Conservation (phyloP, 2,113 vertebrate genomes). For the Boleophthalmus pectinirostris region DNA sequence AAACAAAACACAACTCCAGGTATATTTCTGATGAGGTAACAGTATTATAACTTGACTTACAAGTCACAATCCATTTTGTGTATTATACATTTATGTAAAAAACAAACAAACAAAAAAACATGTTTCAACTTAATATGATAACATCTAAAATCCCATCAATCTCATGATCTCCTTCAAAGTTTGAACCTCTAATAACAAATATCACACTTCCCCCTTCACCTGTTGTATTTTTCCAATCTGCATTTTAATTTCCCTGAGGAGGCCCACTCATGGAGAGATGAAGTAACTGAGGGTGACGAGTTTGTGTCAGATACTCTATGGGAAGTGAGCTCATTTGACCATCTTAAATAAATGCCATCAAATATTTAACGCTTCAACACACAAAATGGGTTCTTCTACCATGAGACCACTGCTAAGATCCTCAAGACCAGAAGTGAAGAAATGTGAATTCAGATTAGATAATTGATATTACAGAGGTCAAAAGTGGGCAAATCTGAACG, state of each 20-base stretch:
- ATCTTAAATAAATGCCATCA: not conserved
- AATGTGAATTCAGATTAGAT: not conserved
- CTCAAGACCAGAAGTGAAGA: not conserved
- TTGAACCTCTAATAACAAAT: constrained; percentile 3
- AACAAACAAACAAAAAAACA: too few relatives aligned
- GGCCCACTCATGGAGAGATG: constrained; percentile 12
- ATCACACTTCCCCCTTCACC: constrained; percentile 1
- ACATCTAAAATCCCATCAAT: not conserved
- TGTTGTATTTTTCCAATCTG: constrained; percentile 24
- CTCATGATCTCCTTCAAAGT: not conserved
- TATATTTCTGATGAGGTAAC: too few relatives aligned
- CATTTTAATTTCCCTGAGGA: constrained; percentile 45
- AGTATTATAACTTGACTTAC: too few relatives aligned
- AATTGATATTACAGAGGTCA: not conserved
- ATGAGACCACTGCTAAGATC: not conserved
- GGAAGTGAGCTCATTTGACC: not conserved
- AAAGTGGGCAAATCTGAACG: not conserved
- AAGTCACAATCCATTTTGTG: not conserved
- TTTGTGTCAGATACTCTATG: not conserved
- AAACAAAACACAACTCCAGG: too few relatives aligned
- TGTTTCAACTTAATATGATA: not conserved
- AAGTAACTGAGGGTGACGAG: constrained; percentile 10
- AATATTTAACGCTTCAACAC: not conserved
- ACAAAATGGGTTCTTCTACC: not conserved
- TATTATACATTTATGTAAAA: not conserved